Base-by-base conservation (phyloP, 2,113 vertebrate genomes). In the Erpornis zantholeuca region DNA sequence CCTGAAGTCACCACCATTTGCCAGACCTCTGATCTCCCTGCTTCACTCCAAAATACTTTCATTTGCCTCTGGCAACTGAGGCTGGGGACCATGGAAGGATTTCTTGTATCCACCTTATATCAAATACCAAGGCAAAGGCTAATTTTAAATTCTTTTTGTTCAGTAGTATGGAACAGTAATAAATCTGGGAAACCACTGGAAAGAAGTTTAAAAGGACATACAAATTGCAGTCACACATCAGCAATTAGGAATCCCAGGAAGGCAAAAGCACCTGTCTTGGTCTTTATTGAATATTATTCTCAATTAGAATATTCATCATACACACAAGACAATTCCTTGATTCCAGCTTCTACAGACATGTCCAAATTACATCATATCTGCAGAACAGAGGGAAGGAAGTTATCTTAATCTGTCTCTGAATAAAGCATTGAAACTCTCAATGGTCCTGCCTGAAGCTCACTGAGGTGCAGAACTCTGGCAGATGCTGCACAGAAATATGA, bases 221-320 rank as follows among this genome's bases (percentile, higher is more conserved):
- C 64, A 71, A 81, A 97, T 96, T 96, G 82, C 16, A 33, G 94
- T 94, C 95, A 96, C 93, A 97, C 69, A 86, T 33, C 88, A 78
- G 93, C 90, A 97, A 95, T 96, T 97, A 96, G 96, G 85, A 96
- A 96, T 93, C 92, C 94, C 92, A 92, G 66, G 92, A 93, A 94
- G 94, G 82, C 93, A 92, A 96, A 88, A 86, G 95, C 84, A 97
- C 95, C 94, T 92, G 79, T 45, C 95, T 95, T 92, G 93, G 79
- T 87, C 95, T 93, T 90, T 92, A 93, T 81, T 92, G 95, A 94
- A 76, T 90, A 96, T 93, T 97, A 95, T 88, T 91, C 91, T 91
- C 94, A 95, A 92, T 94, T 96, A 97, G 82, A 95, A 94, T 94
- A 96, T 96, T 95, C 95, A 94, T 95, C 96, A 90, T 75, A 65